Percentiles rank a stretch among this genome's conserved stretches.
Conservation (phyloP, 2,113 vertebrate species). For the Mustela nigripes region DNA sequence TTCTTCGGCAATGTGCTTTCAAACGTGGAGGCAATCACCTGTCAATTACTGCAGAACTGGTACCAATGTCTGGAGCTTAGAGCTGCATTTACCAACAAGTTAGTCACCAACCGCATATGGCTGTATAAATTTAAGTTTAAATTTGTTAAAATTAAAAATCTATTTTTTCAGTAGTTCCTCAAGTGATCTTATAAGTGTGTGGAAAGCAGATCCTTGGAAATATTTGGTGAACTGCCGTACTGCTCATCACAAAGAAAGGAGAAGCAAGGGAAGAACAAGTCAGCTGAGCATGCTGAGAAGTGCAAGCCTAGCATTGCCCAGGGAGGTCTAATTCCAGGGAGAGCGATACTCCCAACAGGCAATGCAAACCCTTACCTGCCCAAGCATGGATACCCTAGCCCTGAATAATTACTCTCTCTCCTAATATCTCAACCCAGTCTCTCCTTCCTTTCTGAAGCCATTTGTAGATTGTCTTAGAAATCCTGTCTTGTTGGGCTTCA, state of each 20-base stretch:
- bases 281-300: background rate
- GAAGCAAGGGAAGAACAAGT: background rate
- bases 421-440: background rate
- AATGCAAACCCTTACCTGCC: rapidly evolving
- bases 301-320: background rate
- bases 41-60: rapidly evolving
- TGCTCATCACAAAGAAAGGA: background rate
- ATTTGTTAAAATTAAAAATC: background rate
- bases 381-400: rapidly evolving
- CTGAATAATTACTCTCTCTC: too few relatives aligned
- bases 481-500: background rate
- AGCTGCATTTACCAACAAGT: background rate
- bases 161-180: background rate
- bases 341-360: too few relatives aligned
- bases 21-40: too few relatives aligned
- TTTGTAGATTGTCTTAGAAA: background rate
- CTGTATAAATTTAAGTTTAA: background rate
- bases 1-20: rapidly evolving
- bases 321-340: background rate
- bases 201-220: background rate
- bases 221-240: background rate
- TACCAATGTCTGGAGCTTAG: background rate
- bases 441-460: background rate
- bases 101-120: rapidly evolving
- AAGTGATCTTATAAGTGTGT: background rate